These are phyloP conservation scores for Pyrrhia umbra DNA, from an alignment of 2,888 invertebrate species.

Conservation along the genomic window DNA sequence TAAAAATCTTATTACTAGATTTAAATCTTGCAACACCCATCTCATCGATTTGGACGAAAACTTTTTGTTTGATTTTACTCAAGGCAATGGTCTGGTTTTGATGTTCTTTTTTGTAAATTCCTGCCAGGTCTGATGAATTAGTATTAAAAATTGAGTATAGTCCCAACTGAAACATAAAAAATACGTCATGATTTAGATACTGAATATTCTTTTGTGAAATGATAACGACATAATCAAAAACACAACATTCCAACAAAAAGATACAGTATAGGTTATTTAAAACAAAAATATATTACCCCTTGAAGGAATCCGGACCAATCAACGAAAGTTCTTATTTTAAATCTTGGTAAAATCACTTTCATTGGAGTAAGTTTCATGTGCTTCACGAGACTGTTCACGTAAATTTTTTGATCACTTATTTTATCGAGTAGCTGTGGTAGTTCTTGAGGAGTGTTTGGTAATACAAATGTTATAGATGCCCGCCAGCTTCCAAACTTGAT, in stretches of 20 bases:
- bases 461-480: conserved; percentile 63
- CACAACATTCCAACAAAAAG: no score
- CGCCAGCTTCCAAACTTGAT: conserved; percentile 24
- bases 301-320: conserved; percentile 73
- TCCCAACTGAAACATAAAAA: conserved; percentile 67
- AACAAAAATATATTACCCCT: conserved; percentile 66
- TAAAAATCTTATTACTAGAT: conserved; percentile 20
- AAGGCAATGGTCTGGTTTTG: conserved; percentile 63
- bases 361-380: conserved; percentile 52
- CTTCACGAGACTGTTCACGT: conserved; percentile 55
- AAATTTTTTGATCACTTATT: conserved; percentile 55
- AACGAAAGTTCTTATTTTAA: conserved; percentile 74
- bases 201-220: no score
- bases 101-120: conserved; percentile 61
- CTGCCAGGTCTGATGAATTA: conserved; percentile 63
- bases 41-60: conserved; percentile 77
- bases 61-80: conserved; percentile 75
- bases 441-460: conserved; percentile 60
- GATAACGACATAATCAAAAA: no score
- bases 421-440: conserved; percentile 62
- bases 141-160: conserved; percentile 67
- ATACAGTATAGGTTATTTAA: no score
- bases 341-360: conserved; percentile 69
- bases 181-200: no score
- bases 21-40: conserved; percentile 61